Evolutionary conservation across 2,113 vertebrate species (phyloP).

Genomic region (Oostethus manadensis): DNA sequence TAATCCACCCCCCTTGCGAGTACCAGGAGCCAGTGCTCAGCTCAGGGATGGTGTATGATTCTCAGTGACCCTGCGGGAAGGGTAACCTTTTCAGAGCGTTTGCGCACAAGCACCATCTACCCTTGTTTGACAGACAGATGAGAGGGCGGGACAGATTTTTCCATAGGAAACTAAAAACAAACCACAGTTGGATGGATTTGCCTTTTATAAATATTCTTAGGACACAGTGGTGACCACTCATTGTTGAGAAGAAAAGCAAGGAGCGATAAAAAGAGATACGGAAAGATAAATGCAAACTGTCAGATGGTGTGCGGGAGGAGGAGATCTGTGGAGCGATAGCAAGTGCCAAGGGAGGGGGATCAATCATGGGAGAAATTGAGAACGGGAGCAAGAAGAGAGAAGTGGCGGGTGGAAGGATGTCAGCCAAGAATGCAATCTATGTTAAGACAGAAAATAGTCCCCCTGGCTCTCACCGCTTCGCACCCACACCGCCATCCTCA

Average conservation of each 20-base stretch:
- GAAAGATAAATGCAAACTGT: conserved; percentile 61
- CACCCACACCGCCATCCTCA: conserved; percentile 38
- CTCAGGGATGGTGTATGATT: conserved; percentile 26
- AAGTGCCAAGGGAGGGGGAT: conserved; percentile 47
- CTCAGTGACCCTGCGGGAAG: conserved; percentile 30
- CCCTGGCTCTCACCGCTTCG: conserved; percentile 37
- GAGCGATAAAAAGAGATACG: conserved; percentile 48
- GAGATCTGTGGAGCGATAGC: conserved; percentile 48
- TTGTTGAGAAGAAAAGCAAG: conserved; percentile 39
- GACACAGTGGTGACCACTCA: conserved; percentile 17
- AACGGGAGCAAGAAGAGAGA: conserved; percentile 45
- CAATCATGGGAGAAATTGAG: conserved; percentile 59
- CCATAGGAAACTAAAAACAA: conserved; percentile 5
- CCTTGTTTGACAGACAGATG: conserved; percentile 45
- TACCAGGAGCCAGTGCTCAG: conserved; percentile 22
- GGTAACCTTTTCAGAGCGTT: conserved; percentile 17
- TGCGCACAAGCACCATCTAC: conserved; percentile 12
- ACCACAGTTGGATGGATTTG: neutral
- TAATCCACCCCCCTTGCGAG: conserved; percentile 53
- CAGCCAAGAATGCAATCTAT: conserved; percentile 52
- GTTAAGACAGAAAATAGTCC: conserved; percentile 50
- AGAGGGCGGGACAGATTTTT: neutral
- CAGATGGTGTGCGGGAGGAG: conserved; percentile 65
- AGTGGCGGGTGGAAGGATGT: conserved; percentile 46
- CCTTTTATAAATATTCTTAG: conserved; percentile 11